These are phyloP conservation scores for Eristalinus aeneus DNA, from an alignment of 2,888 invertebrate genomes.

Conservation along the genomic window DNA sequence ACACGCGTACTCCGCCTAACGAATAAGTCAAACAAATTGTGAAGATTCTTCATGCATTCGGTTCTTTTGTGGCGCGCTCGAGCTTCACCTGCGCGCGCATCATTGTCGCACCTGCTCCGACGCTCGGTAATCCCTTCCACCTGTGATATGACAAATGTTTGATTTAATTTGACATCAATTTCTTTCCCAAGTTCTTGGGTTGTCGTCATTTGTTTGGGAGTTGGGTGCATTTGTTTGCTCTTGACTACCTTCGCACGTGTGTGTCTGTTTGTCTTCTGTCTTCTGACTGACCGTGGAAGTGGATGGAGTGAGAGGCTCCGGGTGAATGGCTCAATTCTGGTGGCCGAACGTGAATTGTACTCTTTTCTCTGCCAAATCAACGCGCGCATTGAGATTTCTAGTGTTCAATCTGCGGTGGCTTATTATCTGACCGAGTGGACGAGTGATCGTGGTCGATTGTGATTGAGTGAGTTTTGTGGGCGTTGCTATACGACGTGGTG, in stretches of 20 bases:
- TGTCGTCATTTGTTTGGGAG: conserved; percentile 32
- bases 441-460: not conserved
- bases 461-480: conserved; percentile 33
- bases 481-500: not conserved
- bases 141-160: conserved; percentile 37
- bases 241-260: not conserved
- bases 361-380: conserved; percentile 12
- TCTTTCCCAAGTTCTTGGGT: conserved; percentile 42
- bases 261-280: not conserved
- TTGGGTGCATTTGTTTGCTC: conserved; percentile 19
- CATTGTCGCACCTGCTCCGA: conserved; percentile 45
- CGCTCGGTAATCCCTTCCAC: conserved; percentile 24
- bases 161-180: conserved; percentile 60
- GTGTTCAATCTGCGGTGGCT: not conserved
- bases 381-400: not conserved
- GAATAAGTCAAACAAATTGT: conserved; percentile 62
- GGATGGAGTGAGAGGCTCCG: not conserved
- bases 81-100: conserved; percentile 24
- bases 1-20: conserved; percentile 16
- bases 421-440: not conserved
- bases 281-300: not conserved
- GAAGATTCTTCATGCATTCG: conserved; percentile 42
- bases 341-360: not conserved
- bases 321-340: conserved; percentile 17
- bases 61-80: conserved; percentile 34